Evolutionary conservation across 2,113 vertebrate genomes (phyloP).

Genomic region (Laticauda laticaudata): DNA sequence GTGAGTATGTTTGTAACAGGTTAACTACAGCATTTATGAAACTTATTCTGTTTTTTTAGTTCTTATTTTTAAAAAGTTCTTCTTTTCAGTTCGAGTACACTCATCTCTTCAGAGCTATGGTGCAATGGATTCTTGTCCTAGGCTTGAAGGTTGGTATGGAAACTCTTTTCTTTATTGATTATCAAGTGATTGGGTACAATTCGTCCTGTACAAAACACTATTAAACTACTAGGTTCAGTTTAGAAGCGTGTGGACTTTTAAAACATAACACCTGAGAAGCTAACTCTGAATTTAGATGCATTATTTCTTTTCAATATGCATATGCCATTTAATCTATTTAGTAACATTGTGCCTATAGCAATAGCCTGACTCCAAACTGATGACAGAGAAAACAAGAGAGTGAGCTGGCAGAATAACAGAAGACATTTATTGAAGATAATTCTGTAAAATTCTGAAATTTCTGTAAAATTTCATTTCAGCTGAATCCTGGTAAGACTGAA

Average conservation of each 20-base stretch:
- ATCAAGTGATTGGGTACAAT: constrained; percentile 30
- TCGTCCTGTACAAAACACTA: constrained; percentile 23
- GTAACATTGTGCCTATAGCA: neutral
- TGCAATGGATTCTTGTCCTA: constrained; percentile 59
- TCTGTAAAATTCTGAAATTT: neutral
- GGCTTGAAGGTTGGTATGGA: constrained; percentile 66
- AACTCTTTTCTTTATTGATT: constrained; percentile 51
- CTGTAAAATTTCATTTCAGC: neutral
- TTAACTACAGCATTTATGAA: constrained; percentile 13
- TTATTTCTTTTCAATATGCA: neutral
- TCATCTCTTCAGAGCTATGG: constrained; percentile 55
- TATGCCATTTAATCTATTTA: neutral
- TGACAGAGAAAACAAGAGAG: neutral
- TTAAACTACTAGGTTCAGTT: constrained; percentile 26
- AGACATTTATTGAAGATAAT: neutral
- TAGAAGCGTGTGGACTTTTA: neutral
- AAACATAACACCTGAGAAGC: constrained; percentile 33
- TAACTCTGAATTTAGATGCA: neutral
- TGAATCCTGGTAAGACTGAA: neutral
- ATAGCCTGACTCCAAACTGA: neutral
- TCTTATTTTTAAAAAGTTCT: constrained; percentile 35
- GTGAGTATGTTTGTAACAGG: neutral
- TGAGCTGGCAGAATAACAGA: neutral
- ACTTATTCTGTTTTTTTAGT: constrained; percentile 14
- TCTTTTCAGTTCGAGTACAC: constrained; percentile 36